Conservation (phyloP, 2,888 invertebrate species). For the Escarpia spicata region DNA sequence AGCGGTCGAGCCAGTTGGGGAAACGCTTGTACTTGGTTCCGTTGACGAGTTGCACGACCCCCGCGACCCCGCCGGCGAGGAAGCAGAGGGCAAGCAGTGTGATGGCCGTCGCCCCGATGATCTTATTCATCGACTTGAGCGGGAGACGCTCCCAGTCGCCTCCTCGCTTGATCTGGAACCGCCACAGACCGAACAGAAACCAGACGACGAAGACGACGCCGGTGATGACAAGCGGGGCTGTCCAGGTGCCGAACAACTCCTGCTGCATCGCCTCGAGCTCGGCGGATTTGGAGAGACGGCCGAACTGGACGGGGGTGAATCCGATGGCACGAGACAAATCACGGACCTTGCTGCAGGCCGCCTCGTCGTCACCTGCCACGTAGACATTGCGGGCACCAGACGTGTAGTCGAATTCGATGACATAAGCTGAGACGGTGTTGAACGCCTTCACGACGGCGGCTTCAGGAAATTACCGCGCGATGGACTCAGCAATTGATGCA, state of each 20-base stretch:
- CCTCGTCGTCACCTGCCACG: slow-evolving; percentile 48
- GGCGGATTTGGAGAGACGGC: slow-evolving; percentile 47
- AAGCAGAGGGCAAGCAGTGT: slow-evolving; percentile 53
- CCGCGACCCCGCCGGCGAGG: slow-evolving; percentile 53
- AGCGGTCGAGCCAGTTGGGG: slow-evolving; percentile 52
- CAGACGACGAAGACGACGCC: slow-evolving; percentile 51
- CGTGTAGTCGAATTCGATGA: slow-evolving; percentile 49
- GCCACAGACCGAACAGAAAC: slow-evolving; percentile 39
- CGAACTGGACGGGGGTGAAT: slow-evolving; percentile 50
- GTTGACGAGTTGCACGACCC: slow-evolving; percentile 46
- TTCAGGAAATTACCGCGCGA: slow-evolving; percentile 43
- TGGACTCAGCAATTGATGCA: slow-evolving; percentile 51
- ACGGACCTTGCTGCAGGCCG: slow-evolving; percentile 40
- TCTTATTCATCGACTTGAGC: slow-evolving; percentile 26
- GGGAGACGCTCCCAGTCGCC: slow-evolving; percentile 6
- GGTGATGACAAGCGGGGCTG: slow-evolving; percentile 48
- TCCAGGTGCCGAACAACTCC: slow-evolving; percentile 50
- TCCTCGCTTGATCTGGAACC: slow-evolving; percentile 13
- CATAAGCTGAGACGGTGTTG: slow-evolving; percentile 56
- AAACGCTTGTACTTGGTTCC: slow-evolving; percentile 56
- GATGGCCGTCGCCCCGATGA: slow-evolving; percentile 43
- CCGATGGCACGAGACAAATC: slow-evolving; percentile 52
- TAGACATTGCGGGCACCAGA: slow-evolving; percentile 47
- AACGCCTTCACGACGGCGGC: slow-evolving; percentile 54
- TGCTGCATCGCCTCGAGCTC: slow-evolving; percentile 50